Evolutionary conservation across 2,797 vertebrate genomes (phyloP).

Genomic region (Acomys russatus): DNA sequence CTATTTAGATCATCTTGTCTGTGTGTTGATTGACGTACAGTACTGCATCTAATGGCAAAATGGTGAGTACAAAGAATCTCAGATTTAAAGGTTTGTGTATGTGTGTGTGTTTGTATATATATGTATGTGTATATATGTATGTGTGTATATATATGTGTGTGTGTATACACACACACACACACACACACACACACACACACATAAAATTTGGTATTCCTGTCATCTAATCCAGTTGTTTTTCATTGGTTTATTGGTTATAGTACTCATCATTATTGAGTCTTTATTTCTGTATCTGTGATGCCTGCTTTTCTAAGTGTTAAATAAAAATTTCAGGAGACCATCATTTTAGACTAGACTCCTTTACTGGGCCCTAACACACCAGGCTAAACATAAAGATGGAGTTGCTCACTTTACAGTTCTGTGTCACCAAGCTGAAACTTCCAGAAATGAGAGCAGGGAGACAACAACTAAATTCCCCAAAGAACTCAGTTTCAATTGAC

Average conservation of each 20-base stretch:
- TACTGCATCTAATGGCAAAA: neutral
- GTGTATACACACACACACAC: no score
- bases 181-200: no score
- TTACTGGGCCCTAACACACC: neutral
- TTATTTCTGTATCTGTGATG: neutral
- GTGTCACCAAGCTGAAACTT: neutral
- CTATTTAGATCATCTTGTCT: neutral
- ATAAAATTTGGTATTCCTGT: neutral
- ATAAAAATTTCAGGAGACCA: neutral
- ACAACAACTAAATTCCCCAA: neutral
- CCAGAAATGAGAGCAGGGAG: neutral
- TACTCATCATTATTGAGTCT: neutral
- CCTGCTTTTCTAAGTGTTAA: neutral
- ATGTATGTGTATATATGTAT: neutral
- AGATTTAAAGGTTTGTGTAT: neutral
- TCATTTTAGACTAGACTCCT: neutral
- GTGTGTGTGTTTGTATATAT: neutral
- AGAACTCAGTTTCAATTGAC: neutral
- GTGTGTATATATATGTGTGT: neutral
- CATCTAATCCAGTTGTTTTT: neutral
- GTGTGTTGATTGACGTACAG: neutral
- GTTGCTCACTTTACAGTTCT: neutral
- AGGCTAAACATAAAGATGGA: slow-evolving; percentile 9
- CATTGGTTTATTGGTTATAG: neutral
- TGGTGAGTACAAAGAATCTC: neutral